Conservation (phyloP, 2,797 vertebrate species). For the Platalea minor region DNA sequence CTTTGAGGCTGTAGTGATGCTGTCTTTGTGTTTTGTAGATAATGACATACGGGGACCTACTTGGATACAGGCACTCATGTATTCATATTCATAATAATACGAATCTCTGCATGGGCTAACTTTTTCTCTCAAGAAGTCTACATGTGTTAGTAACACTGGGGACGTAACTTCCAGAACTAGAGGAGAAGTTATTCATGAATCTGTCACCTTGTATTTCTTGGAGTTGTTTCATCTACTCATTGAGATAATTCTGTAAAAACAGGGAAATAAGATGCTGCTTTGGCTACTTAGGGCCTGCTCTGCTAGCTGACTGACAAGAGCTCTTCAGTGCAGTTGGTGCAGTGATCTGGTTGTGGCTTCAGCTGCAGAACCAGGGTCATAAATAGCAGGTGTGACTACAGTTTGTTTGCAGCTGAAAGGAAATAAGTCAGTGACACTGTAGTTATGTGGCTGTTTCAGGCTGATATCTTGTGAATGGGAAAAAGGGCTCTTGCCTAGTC, state of each 20-base stretch:
- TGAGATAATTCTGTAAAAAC: not conserved
- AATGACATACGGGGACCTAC: not conserved
- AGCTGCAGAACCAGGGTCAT: not conserved
- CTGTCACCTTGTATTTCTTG: not conserved
- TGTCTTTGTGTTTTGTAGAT: not conserved
- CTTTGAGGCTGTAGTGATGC: not conserved
- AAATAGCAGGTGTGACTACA: not conserved
- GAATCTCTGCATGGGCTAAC: not conserved
- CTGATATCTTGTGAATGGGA: constrained; percentile 20
- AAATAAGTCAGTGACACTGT: not conserved
- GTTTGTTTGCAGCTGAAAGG: not conserved
- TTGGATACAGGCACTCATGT: not conserved
- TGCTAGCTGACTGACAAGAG: not conserved
- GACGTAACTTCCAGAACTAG: not conserved
- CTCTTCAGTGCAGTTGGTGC: not conserved
- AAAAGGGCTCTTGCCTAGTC: not conserved
- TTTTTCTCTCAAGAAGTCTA: not conserved
- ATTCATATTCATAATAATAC: accelerated
- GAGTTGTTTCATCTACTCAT: not conserved
- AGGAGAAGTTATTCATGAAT: not conserved
- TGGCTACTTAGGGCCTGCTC: not conserved
- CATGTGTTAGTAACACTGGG: not conserved
- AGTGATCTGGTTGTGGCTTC: not conserved
- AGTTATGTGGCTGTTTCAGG: not conserved
- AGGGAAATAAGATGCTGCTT: not conserved